These are phyloP conservation scores for Heliconius ismenius DNA, from an alignment of 2,888 invertebrate genomes.

Conservation along the genomic window DNA sequence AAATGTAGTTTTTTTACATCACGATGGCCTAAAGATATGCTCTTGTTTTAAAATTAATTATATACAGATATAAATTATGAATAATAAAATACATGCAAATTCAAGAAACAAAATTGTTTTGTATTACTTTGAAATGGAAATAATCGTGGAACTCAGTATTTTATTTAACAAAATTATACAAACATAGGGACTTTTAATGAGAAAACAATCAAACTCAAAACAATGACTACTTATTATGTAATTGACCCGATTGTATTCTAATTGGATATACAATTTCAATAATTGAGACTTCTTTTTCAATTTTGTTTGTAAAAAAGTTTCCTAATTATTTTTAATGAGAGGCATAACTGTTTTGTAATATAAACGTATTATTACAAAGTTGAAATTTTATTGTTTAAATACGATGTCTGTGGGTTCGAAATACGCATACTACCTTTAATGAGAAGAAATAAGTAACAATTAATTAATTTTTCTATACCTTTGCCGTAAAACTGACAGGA, in stretches of 20 bases:
- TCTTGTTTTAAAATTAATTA: neutral
- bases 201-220: constrained; percentile 21
- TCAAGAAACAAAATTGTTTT: neutral
- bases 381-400: neutral
- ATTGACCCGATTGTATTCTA: constrained; percentile 28
- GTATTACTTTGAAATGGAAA: neutral
- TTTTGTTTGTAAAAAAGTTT: neutral
- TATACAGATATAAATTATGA: neutral
- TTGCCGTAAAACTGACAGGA: too few species aligned
- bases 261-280: constrained; percentile 30
- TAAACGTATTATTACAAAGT: neutral
- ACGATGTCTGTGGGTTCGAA: neutral
- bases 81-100: neutral
- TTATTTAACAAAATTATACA: constrained; percentile 4
- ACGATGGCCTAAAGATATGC: too few species aligned
- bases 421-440: neutral
- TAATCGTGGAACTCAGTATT: neutral
- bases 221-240: constrained; percentile 31
- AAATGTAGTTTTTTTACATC: too few species aligned
- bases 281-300: constrained; percentile 11
- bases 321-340: constrained; percentile 16
- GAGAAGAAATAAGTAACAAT: neutral
- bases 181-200: constrained; percentile 21
- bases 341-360: neutral
- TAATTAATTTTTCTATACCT: neutral